These are phyloP conservation scores for Mobula hypostoma DNA, from an alignment of 2,113 vertebrate species.

Conservation along the genomic window DNA sequence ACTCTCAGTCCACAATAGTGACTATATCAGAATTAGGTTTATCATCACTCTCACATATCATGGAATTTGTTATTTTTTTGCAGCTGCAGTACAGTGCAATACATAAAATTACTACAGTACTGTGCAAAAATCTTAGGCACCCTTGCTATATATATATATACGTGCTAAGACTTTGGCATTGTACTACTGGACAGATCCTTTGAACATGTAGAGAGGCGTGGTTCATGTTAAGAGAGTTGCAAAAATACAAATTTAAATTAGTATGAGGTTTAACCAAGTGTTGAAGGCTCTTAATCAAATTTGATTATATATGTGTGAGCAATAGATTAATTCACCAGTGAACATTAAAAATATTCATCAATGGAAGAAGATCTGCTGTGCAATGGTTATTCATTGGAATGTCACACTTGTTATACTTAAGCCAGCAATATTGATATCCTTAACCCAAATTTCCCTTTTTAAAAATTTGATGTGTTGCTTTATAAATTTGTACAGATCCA, in stretches of 20 bases:
- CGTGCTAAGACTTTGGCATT: no score
- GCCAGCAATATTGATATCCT: neutral
- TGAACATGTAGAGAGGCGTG: neutral
- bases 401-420: neutral
- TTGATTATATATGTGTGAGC: neutral
- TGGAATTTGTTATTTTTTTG: no score
- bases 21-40: no score
- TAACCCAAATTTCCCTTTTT: neutral
- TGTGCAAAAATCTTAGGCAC: no score
- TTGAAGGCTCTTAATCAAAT: neutral
- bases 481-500: neutral
- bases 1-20: no score
- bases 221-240: neutral
- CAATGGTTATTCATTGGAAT: neutral
- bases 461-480: neutral
- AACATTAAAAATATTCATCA: neutral
- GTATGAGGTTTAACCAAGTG: neutral
- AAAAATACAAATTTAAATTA: neutral
- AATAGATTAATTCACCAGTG: neutral
- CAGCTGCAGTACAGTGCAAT: no score
- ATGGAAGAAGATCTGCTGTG: neutral
- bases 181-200: neutral
- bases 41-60: no score
- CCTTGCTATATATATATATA: no score
- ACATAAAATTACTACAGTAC: no score